Conservation (phyloP, 2,888 invertebrate species). For the Pammene aurita region DNA sequence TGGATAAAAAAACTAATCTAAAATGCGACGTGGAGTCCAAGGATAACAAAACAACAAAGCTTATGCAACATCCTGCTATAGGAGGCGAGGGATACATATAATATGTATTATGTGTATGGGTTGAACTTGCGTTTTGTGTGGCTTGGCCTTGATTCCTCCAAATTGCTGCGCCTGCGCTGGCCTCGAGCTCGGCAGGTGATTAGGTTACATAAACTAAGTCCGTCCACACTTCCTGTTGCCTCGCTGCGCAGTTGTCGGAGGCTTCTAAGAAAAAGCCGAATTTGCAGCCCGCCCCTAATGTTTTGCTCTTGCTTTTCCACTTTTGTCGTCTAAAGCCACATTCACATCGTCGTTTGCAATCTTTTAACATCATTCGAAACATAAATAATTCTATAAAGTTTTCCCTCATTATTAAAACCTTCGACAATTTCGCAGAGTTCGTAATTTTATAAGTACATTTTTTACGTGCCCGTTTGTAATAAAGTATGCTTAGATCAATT, state of each 20-base stretch:
- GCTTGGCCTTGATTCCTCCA: slow-evolving; percentile 78
- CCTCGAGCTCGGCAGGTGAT: slow-evolving; percentile 80
- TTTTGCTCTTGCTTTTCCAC: slow-evolving; percentile 72
- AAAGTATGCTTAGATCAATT: slow-evolving; percentile 54
- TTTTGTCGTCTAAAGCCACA: slow-evolving; percentile 60
- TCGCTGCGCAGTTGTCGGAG: slow-evolving; percentile 79
- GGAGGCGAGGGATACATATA: slow-evolving; percentile 70
- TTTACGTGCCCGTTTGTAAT: slow-evolving; percentile 44
- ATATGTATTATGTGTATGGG: slow-evolving; percentile 63
- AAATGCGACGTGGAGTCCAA: slow-evolving; percentile 73
- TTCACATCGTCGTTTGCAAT: slow-evolving; percentile 47
- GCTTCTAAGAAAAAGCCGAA: slow-evolving; percentile 77
- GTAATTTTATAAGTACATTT: slow-evolving; percentile 1
- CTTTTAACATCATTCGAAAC: too few relatives aligned
- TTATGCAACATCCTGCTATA: slow-evolving; percentile 82
- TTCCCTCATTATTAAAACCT: background rate
- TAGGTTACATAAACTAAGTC: slow-evolving; percentile 82
- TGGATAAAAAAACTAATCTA: slow-evolving; percentile 77
- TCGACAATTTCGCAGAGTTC: background rate
- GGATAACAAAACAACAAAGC: slow-evolving; percentile 80
- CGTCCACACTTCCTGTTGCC: slow-evolving; percentile 81
- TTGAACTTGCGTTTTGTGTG: slow-evolving; percentile 69
- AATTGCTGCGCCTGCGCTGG: slow-evolving; percentile 66
- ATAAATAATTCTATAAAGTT: background rate
- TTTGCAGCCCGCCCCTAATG: slow-evolving; percentile 68